Conservation (phyloP, 2,888 invertebrate genomes). For the Anarsia innoxiella region DNA sequence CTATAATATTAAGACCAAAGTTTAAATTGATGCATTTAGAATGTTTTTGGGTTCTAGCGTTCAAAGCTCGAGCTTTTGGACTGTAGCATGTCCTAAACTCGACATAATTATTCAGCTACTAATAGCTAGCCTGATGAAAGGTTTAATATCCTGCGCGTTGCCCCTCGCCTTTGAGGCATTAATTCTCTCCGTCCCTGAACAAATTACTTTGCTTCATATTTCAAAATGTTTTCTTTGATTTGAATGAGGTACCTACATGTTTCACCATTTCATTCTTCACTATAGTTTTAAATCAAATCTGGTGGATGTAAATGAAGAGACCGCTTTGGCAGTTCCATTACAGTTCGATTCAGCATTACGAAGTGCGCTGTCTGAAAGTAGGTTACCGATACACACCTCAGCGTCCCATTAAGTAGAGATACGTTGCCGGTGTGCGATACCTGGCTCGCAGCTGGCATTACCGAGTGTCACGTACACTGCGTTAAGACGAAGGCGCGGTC, state of each 20-base stretch:
- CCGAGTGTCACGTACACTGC: constrained; percentile 21
- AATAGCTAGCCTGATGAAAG: constrained; percentile 49
- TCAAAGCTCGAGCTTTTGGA: background rate
- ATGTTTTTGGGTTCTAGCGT: too few relatives aligned
- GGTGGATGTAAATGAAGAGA: too few relatives aligned
- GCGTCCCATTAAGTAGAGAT: constrained; percentile 3
- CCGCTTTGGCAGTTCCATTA: too few relatives aligned
- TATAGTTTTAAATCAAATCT: too few relatives aligned
- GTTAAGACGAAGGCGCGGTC: constrained; percentile 31
- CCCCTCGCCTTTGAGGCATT: constrained; percentile 39
- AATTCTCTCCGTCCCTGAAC: constrained; percentile 47
- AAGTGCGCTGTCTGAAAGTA: constrained; percentile 2
- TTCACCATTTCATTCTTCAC: too few relatives aligned
- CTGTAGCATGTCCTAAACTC: constrained; percentile 18
- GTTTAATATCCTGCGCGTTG: constrained; percentile 45
- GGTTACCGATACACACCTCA: constrained; percentile 1
- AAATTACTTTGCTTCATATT: background rate
- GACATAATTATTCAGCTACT: constrained; percentile 21
- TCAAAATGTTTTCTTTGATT: too few relatives aligned
- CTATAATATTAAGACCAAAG: too few relatives aligned
- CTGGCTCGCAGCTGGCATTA: too few relatives aligned
- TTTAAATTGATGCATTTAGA: too few relatives aligned
- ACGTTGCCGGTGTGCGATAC: background rate
- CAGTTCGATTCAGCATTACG: background rate
- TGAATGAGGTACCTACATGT: too few relatives aligned